Evolutionary conservation across 2,113 vertebrate species (phyloP), one percentile per base, ranked within the genome.

Genomic region (Anseranas semipalmata): DNA sequence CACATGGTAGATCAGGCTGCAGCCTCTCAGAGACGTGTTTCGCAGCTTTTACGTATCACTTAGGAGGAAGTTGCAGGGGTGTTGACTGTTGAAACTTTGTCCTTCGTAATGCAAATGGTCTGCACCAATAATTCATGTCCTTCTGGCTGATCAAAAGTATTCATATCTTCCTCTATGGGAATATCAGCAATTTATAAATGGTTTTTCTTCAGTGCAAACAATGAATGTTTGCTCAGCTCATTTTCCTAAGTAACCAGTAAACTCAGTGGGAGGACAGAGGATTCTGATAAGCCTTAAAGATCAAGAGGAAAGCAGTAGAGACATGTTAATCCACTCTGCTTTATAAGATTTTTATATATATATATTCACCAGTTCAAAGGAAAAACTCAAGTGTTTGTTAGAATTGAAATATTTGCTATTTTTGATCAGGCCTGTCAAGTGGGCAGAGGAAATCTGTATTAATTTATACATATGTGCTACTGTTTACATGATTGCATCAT

Each of bases 401-500:
- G 27, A 87, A 78, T 62, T 63, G 48, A 94, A 77, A 65, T 91
- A 70, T 46, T 84, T 91, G 56, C 79, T 93, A 82, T 39, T 81
- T 91, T 95, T 92, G 66, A 81, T 90, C 67, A 65, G 55, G 52
- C 65, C 86, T 96, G 37, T 59, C 79, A 78, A 48, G 43, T 46
- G 55, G 35, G 59, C 41, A 85, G 87, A 83, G 30, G 39, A 90
- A 89, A 84, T 60, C 71, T 82, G 39, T 91, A 14, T 89, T 87
- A 90, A 85, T 92, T 91, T 96, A 50, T 80, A 80, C 74, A 62
- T 95, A 46, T n/a, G 68, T 96, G 72, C 95, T 92, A 35, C 85
- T 98, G 96, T 98, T 98, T 98, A 98, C 98, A 98, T 95, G 66
- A 97, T 97, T 94, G 80, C 70, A 45, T 94, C 93, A 97, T 97